Percentiles rank a stretch among this genome's conserved stretches.
These are phyloP conservation scores for Amphipyra berbera DNA, from an alignment of 2,888 invertebrate species.

Conservation along the genomic window DNA sequence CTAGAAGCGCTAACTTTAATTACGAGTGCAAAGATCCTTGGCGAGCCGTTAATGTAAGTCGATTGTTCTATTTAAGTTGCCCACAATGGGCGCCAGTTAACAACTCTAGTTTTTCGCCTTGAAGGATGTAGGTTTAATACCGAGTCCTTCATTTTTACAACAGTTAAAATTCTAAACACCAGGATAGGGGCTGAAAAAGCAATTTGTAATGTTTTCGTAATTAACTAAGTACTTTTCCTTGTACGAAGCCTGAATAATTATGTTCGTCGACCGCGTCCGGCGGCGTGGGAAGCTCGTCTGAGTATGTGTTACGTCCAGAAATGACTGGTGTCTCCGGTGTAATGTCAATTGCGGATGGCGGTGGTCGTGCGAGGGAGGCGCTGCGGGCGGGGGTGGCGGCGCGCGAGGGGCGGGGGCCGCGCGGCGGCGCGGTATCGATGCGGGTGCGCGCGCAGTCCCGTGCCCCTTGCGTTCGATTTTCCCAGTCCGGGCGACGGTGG, in stretches of 20 bases:
- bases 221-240: slow-evolving; percentile 57
- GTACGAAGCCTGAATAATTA: slow-evolving; percentile 45
- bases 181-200: slow-evolving; percentile 18
- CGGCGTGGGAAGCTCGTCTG: slow-evolving; percentile 51
- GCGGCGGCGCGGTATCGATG: slow-evolving; percentile 75
- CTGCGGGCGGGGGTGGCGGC: slow-evolving; percentile 68
- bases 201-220: slow-evolving; percentile 36
- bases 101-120: slow-evolving; percentile 21
- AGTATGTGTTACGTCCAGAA: slow-evolving; percentile 60
- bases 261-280: slow-evolving; percentile 39
- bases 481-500: slow-evolving; percentile 81
- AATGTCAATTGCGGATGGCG: slow-evolving; percentile 77
- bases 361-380: slow-evolving; percentile 60
- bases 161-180: slow-evolving; percentile 7
- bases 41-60: slow-evolving; percentile 35
- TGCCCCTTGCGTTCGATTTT: slow-evolving; percentile 84
- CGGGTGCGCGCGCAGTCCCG: slow-evolving; percentile 83
- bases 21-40: slow-evolving; percentile 46
- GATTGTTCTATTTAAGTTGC: slow-evolving; percentile 44
- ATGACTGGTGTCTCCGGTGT: slow-evolving; percentile 72
- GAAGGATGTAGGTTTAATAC: slow-evolving; percentile 10
- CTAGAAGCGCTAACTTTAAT: slow-evolving; percentile 60
- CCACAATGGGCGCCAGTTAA: slow-evolving; percentile 20
- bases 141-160: slow-evolving; percentile 3
- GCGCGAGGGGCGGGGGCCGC: slow-evolving; percentile 63